These are phyloP conservation scores for Asarcornis scutulata DNA, from an alignment of 2,113 vertebrate species.

Conservation along the genomic window DNA sequence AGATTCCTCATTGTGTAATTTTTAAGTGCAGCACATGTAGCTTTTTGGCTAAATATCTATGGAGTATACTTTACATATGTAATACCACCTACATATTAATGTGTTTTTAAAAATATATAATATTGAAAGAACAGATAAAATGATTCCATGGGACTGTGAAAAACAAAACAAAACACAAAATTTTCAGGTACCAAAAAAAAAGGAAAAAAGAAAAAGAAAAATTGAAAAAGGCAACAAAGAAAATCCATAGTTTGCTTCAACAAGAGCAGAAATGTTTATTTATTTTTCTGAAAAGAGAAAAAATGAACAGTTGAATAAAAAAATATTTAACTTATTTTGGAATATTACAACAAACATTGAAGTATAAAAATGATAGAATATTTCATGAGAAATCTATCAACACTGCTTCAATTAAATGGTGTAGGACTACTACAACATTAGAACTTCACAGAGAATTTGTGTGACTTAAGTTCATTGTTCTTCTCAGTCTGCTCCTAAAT, in stretches of 20 bases:
- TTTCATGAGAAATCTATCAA: background rate
- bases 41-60: background rate
- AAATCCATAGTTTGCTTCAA: background rate
- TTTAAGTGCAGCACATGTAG: background rate
- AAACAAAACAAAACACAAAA: background rate
- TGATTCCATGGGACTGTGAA: background rate
- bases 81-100: background rate
- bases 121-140: slow-evolving; percentile 5
- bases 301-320: background rate
- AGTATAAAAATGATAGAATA: background rate
- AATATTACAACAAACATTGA: background rate
- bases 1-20: background rate
- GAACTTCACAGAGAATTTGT: background rate
- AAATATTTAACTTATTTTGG: background rate
- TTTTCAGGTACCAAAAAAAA: background rate
- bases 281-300: background rate
- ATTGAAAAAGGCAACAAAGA: background rate
- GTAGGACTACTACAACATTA: background rate
- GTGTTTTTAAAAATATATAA: background rate
- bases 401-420: background rate
- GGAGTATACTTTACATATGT: background rate
- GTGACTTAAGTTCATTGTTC: background rate
- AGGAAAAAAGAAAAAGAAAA: background rate
- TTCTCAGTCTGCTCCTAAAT: background rate
- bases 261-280: background rate